A percentile compares a stretch with the other conserved stretches of the same genome.
These are phyloP conservation scores for Drosophila multiciliata DNA, from an alignment of 2,888 invertebrate species.

Conservation along the genomic window DNA sequence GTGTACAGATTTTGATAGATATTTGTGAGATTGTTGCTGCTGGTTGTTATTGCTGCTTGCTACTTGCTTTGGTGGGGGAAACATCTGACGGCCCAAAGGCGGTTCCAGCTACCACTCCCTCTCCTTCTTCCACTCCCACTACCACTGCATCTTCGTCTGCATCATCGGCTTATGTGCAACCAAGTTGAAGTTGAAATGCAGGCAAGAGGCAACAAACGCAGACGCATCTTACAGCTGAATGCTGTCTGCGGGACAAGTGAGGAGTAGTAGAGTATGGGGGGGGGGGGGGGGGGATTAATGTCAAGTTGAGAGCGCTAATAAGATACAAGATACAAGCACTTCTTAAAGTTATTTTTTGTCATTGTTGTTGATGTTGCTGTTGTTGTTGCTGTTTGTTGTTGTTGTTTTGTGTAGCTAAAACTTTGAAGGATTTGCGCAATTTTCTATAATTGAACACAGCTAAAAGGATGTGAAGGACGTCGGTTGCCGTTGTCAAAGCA, in stretches of 20 bases:
- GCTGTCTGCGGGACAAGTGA: constrained; percentile 6
- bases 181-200: constrained; percentile 68
- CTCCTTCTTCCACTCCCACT: not conserved
- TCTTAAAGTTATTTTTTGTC: constrained; percentile 37
- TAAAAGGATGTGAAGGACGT: constrained; percentile 14
- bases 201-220: constrained; percentile 46
- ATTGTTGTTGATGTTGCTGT: not conserved
- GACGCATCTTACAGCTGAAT: constrained; percentile 27
- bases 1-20: not conserved
- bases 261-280: constrained; percentile 7
- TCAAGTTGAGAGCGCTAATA: constrained; percentile 72
- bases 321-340: constrained; percentile 59
- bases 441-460: constrained; percentile 68
- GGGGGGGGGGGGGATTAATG: constrained; percentile 61
- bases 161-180: constrained; percentile 70
- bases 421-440: constrained; percentile 76
- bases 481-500: constrained; percentile 55
- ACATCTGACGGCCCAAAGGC: constrained; percentile 38
- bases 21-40: not conserved
- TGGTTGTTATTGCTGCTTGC: constrained; percentile 19
- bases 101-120: constrained; percentile 29
- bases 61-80: constrained; percentile 11
- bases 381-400: constrained; percentile 21
- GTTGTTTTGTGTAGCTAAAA: constrained; percentile 48
- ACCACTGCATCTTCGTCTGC: not conserved